Percentiles rank a stretch among this genome's conserved stretches.
Conservation (phyloP, 2,888 invertebrate genomes). For the Falcaria lacertinaria region DNA sequence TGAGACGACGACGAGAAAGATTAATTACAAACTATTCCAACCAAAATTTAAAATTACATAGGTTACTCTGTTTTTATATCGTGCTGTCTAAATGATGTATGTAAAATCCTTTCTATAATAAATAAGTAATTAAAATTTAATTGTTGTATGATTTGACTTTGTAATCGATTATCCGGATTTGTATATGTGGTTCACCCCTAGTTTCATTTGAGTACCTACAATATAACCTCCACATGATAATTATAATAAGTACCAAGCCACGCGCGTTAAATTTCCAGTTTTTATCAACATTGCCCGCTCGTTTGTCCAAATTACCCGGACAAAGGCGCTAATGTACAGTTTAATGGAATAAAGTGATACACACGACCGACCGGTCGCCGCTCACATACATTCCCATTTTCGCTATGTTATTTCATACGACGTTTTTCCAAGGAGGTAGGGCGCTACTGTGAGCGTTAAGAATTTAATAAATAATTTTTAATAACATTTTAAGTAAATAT, state of each 20-base stretch:
- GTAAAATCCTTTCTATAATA: too few species aligned
- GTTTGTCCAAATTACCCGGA: slow-evolving; percentile 27
- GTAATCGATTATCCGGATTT: too few species aligned
- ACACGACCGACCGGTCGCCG: slow-evolving; percentile 16
- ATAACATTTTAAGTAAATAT: too few species aligned
- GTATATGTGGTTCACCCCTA: background rate
- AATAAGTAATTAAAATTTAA: too few species aligned
- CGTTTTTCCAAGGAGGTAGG: slow-evolving; percentile 25
- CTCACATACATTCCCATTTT: slow-evolving; percentile 28
- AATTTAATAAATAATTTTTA: background rate
- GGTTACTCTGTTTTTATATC: too few species aligned
- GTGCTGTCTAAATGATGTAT: too few species aligned
- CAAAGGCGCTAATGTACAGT: slow-evolving; percentile 21
- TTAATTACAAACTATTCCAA: too few species aligned
- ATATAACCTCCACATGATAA: too few species aligned
- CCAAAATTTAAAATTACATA: too few species aligned
- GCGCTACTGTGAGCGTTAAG: slow-evolving; percentile 3
- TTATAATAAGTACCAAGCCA: slow-evolving; percentile 9
- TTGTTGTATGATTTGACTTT: too few species aligned
- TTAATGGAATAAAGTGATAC: slow-evolving; percentile 32
- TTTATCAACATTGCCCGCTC: slow-evolving; percentile 25
- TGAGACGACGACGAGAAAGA: too few species aligned
- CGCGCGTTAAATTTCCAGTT: slow-evolving; percentile 8
- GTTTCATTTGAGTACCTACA: too few species aligned
- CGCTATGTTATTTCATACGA: slow-evolving; percentile 11